These are phyloP conservation scores for Catagonus wagneri DNA, from an alignment of 2,113 vertebrate species.

Conservation along the genomic window DNA sequence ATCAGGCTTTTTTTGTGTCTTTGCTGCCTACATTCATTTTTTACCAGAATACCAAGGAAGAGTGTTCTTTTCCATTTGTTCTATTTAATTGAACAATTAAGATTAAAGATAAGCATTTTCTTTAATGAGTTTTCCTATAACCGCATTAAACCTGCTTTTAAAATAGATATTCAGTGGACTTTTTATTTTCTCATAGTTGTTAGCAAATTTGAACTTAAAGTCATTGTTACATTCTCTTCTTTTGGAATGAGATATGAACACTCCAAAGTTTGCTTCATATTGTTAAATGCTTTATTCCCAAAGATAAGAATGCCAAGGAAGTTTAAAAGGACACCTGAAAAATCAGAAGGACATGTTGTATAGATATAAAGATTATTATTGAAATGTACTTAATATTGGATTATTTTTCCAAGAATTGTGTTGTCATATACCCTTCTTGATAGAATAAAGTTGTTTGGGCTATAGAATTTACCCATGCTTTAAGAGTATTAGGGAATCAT, in stretches of 20 bases:
- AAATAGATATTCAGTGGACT: background rate
- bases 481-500: background rate
- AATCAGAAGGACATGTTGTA: background rate
- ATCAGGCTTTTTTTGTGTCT: background rate
- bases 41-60: background rate
- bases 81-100: background rate
- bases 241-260: background rate
- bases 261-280: background rate
- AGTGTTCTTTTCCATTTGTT: background rate
- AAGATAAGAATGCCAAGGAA: background rate
- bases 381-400: background rate
- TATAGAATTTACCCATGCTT: background rate
- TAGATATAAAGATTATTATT: background rate
- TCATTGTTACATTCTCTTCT: background rate
- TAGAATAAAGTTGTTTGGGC: background rate
- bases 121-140: slow-evolving; percentile 8
- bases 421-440: background rate
- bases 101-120: background rate
- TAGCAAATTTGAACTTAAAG: slow-evolving; percentile 16
- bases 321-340: background rate
- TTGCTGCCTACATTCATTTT: background rate
- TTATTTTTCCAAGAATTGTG: background rate
- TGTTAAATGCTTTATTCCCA: background rate
- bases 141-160: background rate
- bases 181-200: background rate